Evolutionary conservation across 2,888 invertebrate genomes (phyloP).

Genomic region (Hirtodrosophila cameraria): DNA sequence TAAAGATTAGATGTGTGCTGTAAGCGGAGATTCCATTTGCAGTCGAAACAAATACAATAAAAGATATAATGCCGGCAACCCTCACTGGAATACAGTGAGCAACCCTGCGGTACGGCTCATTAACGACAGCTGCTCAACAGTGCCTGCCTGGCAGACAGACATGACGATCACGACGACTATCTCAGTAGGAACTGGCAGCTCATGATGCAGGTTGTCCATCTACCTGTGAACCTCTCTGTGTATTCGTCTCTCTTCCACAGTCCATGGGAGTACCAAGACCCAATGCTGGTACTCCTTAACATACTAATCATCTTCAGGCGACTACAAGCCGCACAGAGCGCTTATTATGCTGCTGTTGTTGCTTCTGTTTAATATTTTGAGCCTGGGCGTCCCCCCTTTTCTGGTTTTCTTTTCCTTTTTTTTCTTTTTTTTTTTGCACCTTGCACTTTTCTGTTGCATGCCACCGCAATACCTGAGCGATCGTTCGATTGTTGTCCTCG

Average conservation of each 20-base stretch:
- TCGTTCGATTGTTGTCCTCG: slow-evolving; percentile 45
- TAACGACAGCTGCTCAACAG: slow-evolving; percentile 75
- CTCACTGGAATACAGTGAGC: slow-evolving; percentile 5
- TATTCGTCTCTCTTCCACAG: slow-evolving; percentile 8
- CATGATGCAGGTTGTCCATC: slow-evolving; percentile 48
- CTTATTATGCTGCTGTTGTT: slow-evolving; percentile 70
- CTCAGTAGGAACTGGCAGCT: slow-evolving; percentile 14
- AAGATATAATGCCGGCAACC: slow-evolving; percentile 33
- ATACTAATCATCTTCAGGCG: slow-evolving; percentile 60
- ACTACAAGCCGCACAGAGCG: slow-evolving; percentile 21
- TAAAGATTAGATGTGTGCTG: slow-evolving; percentile 67
- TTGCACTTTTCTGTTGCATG: slow-evolving; percentile 63
- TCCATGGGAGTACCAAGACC: not conserved
- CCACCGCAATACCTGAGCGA: slow-evolving; percentile 33
- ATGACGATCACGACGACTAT: slow-evolving; percentile 2
- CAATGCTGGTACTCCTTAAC: slow-evolving; percentile 38
- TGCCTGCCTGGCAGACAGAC: not conserved
- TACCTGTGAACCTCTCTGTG: slow-evolving; percentile 32
- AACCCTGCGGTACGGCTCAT: slow-evolving; percentile 57
- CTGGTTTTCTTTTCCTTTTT: slow-evolving; percentile 15
- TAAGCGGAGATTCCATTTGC: slow-evolving; percentile 70
- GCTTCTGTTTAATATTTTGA: slow-evolving; percentile 72
- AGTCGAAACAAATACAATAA: slow-evolving; percentile 8
- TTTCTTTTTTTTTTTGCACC: slow-evolving; percentile 62
- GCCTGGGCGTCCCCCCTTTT: slow-evolving; percentile 32